A percentile compares a stretch with the other conserved stretches of the same genome.
Evolutionary conservation across 2,888 invertebrate species (phyloP).

Genomic region (Eutolmus rufibarbis): DNA sequence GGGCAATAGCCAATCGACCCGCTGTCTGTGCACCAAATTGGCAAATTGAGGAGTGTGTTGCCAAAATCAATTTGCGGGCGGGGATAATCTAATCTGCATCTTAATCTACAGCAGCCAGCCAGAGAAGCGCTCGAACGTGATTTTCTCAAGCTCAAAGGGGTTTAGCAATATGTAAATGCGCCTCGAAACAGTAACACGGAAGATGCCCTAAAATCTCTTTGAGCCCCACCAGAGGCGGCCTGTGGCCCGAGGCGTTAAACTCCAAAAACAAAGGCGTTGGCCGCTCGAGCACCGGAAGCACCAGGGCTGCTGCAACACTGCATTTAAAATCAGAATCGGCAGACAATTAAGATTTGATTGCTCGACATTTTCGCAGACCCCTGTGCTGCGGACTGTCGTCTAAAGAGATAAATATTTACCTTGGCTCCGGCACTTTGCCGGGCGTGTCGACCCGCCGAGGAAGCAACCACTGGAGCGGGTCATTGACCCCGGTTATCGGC

Average conservation of each 20-base stretch:
- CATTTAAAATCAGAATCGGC: background rate
- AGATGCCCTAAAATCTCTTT: background rate
- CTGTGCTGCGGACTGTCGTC: background rate
- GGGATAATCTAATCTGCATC: constrained; percentile 25
- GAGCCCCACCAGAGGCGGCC: background rate
- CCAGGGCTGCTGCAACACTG: background rate
- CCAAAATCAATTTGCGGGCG: background rate
- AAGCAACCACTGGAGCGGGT: background rate
- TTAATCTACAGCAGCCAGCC: background rate
- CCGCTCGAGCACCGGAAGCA: constrained; percentile 2
- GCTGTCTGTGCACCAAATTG: background rate
- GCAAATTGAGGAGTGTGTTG: background rate
- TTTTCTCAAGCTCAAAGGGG: background rate
- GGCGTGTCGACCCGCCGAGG: background rate
- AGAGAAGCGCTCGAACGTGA: background rate
- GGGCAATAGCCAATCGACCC: background rate
- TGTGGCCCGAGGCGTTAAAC: background rate
- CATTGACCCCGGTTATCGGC: background rate
- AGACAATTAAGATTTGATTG: constrained; percentile 19
- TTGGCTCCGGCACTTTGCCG: background rate
- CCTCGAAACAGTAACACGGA: background rate
- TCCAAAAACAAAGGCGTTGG: background rate
- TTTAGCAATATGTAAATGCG: background rate
- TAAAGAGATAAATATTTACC: constrained; percentile 20
- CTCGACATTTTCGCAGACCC: background rate